Conservation (phyloP, 2,888 invertebrate genomes). For the Steinernema carpocapsae region DNA sequence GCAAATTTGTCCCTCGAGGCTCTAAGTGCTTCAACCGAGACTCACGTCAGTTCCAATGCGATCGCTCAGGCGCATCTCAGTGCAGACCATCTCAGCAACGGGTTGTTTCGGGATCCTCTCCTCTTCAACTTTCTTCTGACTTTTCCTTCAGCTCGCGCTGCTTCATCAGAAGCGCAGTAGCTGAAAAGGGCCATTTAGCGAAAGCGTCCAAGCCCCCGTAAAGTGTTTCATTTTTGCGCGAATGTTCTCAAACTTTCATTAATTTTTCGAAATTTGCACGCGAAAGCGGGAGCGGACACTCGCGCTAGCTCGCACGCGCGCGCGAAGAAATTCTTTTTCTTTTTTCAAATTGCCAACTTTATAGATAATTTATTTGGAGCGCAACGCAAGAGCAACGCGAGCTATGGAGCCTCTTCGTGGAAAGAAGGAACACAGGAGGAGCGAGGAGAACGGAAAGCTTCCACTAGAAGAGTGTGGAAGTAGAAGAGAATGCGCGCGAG, state of each 20-base stretch:
- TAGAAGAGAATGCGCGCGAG: slow-evolving; percentile 2
- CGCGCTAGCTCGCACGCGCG: background rate
- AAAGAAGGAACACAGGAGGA: background rate
- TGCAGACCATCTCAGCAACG: background rate
- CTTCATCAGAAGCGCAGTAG: background rate
- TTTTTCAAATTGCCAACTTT: slow-evolving; percentile 34
- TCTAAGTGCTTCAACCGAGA: slow-evolving; percentile 16
- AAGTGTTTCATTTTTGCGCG: slow-evolving; percentile 25
- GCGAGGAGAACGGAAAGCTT: background rate
- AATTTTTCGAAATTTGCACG: slow-evolving; percentile 31
- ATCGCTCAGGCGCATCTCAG: background rate
- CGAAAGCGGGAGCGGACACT: background rate
- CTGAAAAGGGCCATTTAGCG: background rate
- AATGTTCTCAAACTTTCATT: slow-evolving; percentile 31
- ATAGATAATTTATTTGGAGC: slow-evolving; percentile 32
- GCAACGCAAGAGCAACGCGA: background rate
- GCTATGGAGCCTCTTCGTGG: slow-evolving; percentile 24
- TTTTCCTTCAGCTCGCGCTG: too few species aligned
- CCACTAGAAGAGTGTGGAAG: background rate
- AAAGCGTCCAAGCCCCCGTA: background rate
- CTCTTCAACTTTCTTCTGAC: background rate
- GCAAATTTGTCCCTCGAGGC: slow-evolving; percentile 34
- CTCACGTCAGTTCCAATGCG: slow-evolving; percentile 32
- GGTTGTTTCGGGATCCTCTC: background rate
- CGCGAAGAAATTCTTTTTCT: slow-evolving; percentile 19